Evolutionary conservation across 2,888 invertebrate species (phyloP), one percentile per base, ranked within the genome.

Genomic region (Patella ulyssiponensis): DNA sequence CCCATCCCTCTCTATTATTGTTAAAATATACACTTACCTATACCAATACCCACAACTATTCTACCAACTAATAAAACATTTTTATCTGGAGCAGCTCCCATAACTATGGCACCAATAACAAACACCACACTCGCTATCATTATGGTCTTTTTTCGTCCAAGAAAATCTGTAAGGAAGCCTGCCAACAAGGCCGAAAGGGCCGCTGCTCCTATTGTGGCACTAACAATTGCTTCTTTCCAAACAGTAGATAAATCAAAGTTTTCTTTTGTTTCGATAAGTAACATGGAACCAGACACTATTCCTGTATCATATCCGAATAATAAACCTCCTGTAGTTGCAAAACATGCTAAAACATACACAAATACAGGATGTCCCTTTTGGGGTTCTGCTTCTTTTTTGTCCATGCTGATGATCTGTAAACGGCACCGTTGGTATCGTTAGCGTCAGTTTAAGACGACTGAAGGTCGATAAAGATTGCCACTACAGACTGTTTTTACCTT

Each of bases 221-320:
- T 92, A 17, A 93, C 93, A 52, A 93, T 91, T 3, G 91, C 79
- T 81, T 93, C 93, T 80, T 93, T 92, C 93, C 92, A 93, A 27
- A 91, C 81, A 23, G 88, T 89, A 69, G 83, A 86, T 56, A 93
- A 86, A 9, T 88, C 71, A 80, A 92, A 92, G 52, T 91, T 85
- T 71, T 91, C 90, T 76, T 90, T 88, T 0, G 93, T 93, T 83
- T 94, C 93, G 73, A 89, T 86, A 17, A 89, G 83, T 52, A 93
- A 84, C 90, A 93, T 91, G 7, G 93, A 92, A 11, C 93, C 93
- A 0, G 93, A 93, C 17, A 93, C 92, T 53, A 93, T 93, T 15
- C 93, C 93, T 0, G 88, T 88, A 79, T 89, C 88, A 78, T 88
- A 88, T 17, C 93, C 93, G 85, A 94, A 93, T 14, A 93, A 88